A percentile compares a stretch with the other conserved stretches of the same genome.
phyloP scores from a whole-genome alignment of 2,113 vertebrate genomes.

The Carollia perspicillata region DNA sequence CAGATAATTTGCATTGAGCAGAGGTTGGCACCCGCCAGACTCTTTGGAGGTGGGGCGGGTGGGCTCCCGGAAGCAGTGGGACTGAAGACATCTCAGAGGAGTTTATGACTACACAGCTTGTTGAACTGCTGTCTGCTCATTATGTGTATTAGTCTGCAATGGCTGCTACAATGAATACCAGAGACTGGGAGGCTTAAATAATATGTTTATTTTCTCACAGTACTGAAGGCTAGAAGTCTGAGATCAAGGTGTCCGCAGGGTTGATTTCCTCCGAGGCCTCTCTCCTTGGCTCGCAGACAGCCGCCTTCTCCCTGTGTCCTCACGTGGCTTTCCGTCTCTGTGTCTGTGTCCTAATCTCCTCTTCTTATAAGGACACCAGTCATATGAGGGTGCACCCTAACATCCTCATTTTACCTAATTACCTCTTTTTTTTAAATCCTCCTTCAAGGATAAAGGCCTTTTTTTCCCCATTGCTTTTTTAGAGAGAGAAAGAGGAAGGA shows the following conservation, averaged over 20 bases:
- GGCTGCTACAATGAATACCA: neutral
- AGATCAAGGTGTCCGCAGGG: neutral
- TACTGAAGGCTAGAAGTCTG: neutral
- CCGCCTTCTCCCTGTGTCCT: neutral
- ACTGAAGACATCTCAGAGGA: neutral
- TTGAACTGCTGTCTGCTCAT: neutral
- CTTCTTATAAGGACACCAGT: neutral
- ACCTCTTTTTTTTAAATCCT: neutral
- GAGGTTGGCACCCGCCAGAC: neutral
- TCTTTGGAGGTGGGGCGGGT: neutral
- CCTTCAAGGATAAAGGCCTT: too few relatives aligned
- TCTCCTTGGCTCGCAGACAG: neutral
- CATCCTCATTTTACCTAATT: neutral
- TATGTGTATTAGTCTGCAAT: too few relatives aligned
- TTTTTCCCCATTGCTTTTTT: too few relatives aligned
- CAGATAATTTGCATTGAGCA: neutral
- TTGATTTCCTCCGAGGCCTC: neutral
- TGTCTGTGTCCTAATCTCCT: neutral
- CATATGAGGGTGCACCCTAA: too few relatives aligned
- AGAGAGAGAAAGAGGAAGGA: too few relatives aligned
- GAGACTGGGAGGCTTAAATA: neutral
- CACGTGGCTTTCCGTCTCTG: neutral
- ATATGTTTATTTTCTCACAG: neutral
- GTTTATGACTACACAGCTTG: neutral
- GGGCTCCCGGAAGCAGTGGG: neutral